Evolutionary conservation across 2,888 invertebrate genomes (phyloP).

Genomic region (Ophion slaviceki): DNA sequence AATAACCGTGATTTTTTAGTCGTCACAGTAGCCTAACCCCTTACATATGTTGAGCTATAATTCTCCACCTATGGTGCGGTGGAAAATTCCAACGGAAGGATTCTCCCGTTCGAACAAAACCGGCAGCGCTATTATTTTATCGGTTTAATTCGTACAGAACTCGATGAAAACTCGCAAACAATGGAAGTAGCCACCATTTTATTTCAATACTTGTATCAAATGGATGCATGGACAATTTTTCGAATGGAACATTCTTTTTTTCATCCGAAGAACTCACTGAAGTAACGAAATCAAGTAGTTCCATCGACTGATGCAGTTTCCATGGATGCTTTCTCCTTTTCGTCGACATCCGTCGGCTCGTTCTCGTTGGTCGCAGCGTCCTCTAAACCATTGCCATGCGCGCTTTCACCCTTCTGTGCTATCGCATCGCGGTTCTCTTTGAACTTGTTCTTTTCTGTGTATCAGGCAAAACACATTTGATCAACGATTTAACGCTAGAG

Average conservation of each 20-base stretch:
- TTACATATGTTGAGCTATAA: neutral
- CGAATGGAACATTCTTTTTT: constrained; percentile 10
- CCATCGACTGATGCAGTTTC: constrained; percentile 41
- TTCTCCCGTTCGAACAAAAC: too few relatives aligned
- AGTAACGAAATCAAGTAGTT: constrained; percentile 51
- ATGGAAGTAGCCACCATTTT: constrained; percentile 40
- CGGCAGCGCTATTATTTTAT: too few relatives aligned
- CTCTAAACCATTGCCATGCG: constrained; percentile 65
- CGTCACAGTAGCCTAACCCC: too few relatives aligned
- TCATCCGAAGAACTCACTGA: constrained; percentile 43
- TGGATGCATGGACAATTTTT: constrained; percentile 47
- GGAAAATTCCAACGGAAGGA: neutral
- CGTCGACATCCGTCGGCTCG: constrained; percentile 70
- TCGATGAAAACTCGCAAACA: constrained; percentile 11
- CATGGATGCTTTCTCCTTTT: constrained; percentile 67
- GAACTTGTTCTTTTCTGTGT: constrained; percentile 89
- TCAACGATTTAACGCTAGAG: neutral
- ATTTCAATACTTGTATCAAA: constrained; percentile 54
- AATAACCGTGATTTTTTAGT: too few relatives aligned
- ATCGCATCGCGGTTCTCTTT: constrained; percentile 85
- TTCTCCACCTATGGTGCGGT: neutral
- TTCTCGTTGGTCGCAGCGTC: constrained; percentile 51
- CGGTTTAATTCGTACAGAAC: constrained; percentile 6
- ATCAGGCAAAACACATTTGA: constrained; percentile 27
- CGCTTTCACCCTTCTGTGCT: constrained; percentile 72